Evolutionary conservation across 1,140 invertebrate genomes (phyloP).

Genomic region (Drosophila tropicalis): DNA sequence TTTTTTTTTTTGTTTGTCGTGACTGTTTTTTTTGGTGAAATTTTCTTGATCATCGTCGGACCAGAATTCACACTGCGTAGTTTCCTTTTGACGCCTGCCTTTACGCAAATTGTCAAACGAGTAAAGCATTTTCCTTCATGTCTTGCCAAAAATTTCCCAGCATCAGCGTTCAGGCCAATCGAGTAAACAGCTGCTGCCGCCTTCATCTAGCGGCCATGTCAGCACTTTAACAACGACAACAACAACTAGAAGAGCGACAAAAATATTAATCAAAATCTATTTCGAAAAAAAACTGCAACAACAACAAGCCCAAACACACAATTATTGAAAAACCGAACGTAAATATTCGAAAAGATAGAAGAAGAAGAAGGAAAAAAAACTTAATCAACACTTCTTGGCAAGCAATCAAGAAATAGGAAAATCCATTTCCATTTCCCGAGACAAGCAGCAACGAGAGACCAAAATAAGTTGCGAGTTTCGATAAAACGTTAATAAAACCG

Average conservation of each 20-base stretch:
- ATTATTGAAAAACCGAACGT: conserved; percentile 17
- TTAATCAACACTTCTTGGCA: conserved; percentile 15
- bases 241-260: not conserved
- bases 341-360: conserved; percentile 13
- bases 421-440: conserved; percentile 19
- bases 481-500: no score
- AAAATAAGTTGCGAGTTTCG: no score
- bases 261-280: conserved; percentile 30
- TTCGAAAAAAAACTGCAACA: conserved; percentile 17
- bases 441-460: not conserved
- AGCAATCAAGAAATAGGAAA: conserved; percentile 29
- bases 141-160: conserved; percentile 68
- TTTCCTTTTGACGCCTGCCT: conserved; percentile 15
- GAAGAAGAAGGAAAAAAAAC: not conserved
- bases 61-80: conserved; percentile 21
- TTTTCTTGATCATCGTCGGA: conserved; percentile 3
- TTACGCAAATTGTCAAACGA: conserved; percentile 55
- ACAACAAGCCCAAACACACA: not conserved
- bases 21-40: not conserved
- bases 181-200: conserved; percentile 59
- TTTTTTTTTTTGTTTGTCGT: not conserved
- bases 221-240: conserved; percentile 44
- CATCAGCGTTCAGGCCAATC: conserved; percentile 45
- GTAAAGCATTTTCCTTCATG: conserved; percentile 63
- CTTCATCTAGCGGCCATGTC: conserved; percentile 56